Percentiles rank a stretch among this genome's conserved stretches.
Evolutionary conservation across 2,113 vertebrate species (phyloP).

Genomic region (Orthonyx spaldingii): DNA sequence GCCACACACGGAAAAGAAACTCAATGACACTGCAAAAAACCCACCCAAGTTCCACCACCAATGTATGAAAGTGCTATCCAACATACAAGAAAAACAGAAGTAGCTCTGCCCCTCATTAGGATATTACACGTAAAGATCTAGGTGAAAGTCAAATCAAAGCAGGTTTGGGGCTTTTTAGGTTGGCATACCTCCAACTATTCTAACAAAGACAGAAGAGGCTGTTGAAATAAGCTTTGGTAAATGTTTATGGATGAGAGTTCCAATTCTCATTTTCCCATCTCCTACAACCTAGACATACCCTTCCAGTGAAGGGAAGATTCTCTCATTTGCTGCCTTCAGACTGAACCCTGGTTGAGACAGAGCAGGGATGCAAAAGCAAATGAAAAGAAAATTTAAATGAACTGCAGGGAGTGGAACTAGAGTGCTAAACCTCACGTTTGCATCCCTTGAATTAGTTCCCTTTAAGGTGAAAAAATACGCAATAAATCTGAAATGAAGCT

Average conservation of each 20-base stretch:
- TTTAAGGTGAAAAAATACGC: not conserved
- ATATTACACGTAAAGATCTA: not conserved
- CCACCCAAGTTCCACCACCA: not conserved
- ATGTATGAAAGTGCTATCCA: not conserved
- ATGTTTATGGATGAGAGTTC: not conserved
- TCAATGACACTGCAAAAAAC: not conserved
- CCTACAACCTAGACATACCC: not conserved
- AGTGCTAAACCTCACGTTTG: not conserved
- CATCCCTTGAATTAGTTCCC: not conserved
- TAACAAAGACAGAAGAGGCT: not conserved
- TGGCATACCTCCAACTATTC: not conserved
- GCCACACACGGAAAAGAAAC: not conserved
- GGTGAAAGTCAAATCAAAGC: not conserved
- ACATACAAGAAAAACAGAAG: not conserved
- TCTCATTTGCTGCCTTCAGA: not conserved
- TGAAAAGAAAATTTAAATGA: not conserved
- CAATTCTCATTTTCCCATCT: not conserved
- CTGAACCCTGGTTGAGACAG: not conserved
- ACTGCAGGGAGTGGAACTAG: not conserved
- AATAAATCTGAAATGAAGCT: not conserved
- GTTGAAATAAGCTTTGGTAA: not conserved
- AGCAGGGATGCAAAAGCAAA: not conserved
- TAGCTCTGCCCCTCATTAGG: not conserved
- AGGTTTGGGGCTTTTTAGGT: not conserved
- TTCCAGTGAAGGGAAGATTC: not conserved